Percentiles rank a stretch among this genome's conserved stretches.
Evolutionary conservation across 2,113 vertebrate species (phyloP).

Genomic region (Anser brachyrhynchus): DNA sequence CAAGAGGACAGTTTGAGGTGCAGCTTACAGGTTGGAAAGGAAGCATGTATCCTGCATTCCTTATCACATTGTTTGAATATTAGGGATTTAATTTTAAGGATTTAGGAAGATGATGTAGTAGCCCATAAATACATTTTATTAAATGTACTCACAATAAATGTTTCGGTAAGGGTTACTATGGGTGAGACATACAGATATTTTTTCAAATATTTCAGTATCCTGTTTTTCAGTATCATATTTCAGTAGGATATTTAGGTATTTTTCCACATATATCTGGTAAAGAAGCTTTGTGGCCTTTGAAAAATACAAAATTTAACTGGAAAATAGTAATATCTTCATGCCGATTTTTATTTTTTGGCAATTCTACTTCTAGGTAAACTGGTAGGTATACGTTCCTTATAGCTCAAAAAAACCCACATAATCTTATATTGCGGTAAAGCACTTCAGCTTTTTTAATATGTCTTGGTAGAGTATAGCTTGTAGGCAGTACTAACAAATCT

Average conservation of each 20-base stretch:
- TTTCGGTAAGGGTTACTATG: neutral
- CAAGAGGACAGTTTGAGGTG: neutral
- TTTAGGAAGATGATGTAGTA: neutral
- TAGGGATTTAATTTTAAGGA: neutral
- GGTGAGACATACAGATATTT: neutral
- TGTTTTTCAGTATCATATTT: neutral
- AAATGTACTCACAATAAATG: neutral
- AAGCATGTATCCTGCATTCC: neutral
- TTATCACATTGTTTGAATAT: neutral
- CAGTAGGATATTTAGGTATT: neutral
- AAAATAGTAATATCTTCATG: neutral
- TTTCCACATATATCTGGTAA: neutral
- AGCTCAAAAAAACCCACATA: neutral
- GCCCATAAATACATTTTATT: neutral
- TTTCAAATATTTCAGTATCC: neutral
- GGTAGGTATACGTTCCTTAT: neutral
- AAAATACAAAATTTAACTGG: neutral
- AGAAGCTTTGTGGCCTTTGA: neutral
- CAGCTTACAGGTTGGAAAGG: neutral
- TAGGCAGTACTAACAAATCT: neutral
- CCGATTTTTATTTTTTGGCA: neutral
- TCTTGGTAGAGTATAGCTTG: neutral
- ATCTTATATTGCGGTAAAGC: neutral
- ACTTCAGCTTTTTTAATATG: neutral
- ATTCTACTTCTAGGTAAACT: neutral